These are phyloP conservation scores for Anguilla anguilla DNA, from an alignment of 2,797 vertebrate species.

Conservation along the genomic window DNA sequence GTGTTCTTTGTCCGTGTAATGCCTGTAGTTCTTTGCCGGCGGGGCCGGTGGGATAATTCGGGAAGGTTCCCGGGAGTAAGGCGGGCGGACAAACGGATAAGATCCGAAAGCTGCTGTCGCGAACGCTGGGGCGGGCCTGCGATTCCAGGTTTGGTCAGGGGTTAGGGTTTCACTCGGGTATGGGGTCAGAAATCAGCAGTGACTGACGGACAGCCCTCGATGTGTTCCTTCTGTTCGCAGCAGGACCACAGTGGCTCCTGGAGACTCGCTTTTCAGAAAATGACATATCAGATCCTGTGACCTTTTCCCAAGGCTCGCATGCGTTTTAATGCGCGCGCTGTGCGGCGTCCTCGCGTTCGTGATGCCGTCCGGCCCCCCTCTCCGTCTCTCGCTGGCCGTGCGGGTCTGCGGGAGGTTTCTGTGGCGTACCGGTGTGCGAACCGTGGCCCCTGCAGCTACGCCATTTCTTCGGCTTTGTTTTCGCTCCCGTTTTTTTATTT, in stretches of 20 bases:
- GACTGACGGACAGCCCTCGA: slow-evolving; percentile 26
- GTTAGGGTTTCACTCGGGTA: not conserved
- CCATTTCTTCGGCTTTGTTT: slow-evolving; percentile 49
- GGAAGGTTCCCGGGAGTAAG: slow-evolving; percentile 54
- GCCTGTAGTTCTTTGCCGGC: not conserved
- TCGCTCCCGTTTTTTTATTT: slow-evolving; percentile 50
- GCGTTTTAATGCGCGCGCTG: slow-evolving; percentile 31
- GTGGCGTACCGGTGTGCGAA: slow-evolving; percentile 38
- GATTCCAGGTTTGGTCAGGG: not conserved
- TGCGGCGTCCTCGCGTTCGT: slow-evolving; percentile 7
- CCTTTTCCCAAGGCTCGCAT: slow-evolving; percentile 41
- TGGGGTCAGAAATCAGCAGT: slow-evolving; percentile 31
- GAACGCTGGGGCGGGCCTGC: not conserved
- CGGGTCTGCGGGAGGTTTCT: slow-evolving; percentile 15
- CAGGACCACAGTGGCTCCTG: slow-evolving; percentile 46
- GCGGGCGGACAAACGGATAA: slow-evolving; percentile 20
- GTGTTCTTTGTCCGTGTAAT: not conserved
- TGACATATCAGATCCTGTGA: slow-evolving; percentile 42
- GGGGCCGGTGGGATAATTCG: not conserved
- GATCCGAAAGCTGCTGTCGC: slow-evolving; percentile 29
- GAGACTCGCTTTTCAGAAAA: slow-evolving; percentile 44
- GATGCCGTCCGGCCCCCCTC: slow-evolving; percentile 41
- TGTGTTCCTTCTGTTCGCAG: slow-evolving; percentile 32
- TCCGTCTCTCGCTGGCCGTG: slow-evolving; percentile 40
- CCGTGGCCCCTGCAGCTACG: slow-evolving; percentile 42